A percentile compares a stretch with the other conserved stretches of the same genome.
These are phyloP conservation scores for Hipposideros larvatus DNA, from an alignment of 2,797 vertebrate genomes.

Conservation along the genomic window DNA sequence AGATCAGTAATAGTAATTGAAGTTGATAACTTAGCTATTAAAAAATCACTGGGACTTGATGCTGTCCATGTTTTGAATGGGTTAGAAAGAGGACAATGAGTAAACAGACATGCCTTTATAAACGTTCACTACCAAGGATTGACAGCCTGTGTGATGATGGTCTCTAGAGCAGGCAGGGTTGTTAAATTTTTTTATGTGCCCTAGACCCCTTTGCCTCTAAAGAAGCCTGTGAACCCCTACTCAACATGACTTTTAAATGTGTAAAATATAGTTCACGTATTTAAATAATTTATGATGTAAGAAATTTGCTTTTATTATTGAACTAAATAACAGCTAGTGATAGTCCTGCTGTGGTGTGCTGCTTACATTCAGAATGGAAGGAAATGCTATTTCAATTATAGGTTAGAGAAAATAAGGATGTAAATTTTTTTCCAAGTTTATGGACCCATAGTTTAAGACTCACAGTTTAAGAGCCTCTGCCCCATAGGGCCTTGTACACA, in stretches of 20 bases:
- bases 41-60: not conserved
- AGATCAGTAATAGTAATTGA: not conserved
- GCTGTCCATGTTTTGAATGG: not conserved
- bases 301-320: constrained; percentile 16
- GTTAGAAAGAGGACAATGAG: not conserved
- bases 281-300: not conserved
- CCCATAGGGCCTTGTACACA: not conserved
- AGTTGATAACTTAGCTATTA: not conserved
- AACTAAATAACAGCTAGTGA: constrained; percentile 21
- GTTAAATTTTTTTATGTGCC: not conserved
- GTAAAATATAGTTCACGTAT: not conserved
- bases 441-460: not conserved
- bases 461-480: not conserved
- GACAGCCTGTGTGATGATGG: not conserved
- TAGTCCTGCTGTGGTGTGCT: not conserved
- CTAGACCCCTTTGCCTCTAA: not conserved
- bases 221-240: not conserved
- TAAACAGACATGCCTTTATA: not conserved
- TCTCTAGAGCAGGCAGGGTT: not conserved
- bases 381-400: constrained; percentile 2
- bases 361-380: constrained; percentile 19
- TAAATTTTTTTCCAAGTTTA: not conserved
- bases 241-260: constrained; percentile 14
- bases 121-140: not conserved
- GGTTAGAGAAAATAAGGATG: constrained; percentile 20